Conservation (phyloP, 2,888 invertebrate species). For the Callinectes sapidus region DNA sequence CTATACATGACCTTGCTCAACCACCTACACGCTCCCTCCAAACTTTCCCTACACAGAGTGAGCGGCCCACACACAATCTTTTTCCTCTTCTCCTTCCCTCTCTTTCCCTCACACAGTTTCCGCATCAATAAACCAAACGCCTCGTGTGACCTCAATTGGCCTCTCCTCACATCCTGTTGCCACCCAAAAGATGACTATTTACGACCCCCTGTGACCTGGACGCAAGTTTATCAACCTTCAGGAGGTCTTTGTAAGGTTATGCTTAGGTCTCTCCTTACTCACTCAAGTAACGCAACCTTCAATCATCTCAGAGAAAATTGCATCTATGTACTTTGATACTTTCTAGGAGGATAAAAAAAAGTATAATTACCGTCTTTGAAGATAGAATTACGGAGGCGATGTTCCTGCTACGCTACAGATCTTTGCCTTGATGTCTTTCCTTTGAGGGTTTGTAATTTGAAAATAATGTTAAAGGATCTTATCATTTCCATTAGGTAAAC, state of each 20-base stretch:
- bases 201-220: not conserved
- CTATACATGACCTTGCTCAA: not conserved
- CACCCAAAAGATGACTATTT: not conserved
- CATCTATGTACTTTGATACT: not conserved
- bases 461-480: not conserved
- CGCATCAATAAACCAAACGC: not conserved
- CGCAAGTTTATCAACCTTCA: not conserved
- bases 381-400: not conserved
- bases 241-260: not conserved
- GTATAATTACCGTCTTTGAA: not conserved
- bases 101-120: not conserved
- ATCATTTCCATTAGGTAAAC: not conserved
- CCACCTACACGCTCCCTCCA: not conserved
- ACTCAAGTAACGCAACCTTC: not conserved
- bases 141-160: slow-evolving; percentile 14
- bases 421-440: not conserved
- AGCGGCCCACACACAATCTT: not conserved
- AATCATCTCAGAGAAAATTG: not conserved
- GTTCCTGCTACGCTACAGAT: not conserved
- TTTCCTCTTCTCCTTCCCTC: not conserved
- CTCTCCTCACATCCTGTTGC: not conserved
- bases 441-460: not conserved
- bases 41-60: not conserved
- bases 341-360: not conserved
- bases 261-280: not conserved